Evolutionary conservation across 1,140 invertebrate genomes (phyloP).

Genomic region (Agrilus planipennis): DNA sequence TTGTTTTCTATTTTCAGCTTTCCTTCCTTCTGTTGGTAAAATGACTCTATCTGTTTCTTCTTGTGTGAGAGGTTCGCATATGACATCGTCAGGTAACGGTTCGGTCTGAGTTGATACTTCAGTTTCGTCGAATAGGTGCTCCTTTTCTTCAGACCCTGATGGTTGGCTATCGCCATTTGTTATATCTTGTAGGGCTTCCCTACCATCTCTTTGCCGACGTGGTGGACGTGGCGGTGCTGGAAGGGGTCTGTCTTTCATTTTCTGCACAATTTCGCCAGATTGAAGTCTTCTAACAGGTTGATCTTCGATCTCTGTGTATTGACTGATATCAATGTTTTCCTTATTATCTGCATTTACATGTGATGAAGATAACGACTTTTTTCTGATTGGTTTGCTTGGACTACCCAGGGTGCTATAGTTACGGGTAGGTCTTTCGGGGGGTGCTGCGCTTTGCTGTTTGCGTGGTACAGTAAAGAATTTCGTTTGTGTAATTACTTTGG

Average conservation of each 20-base stretch:
- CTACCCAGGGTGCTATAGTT: slow-evolving; percentile 55
- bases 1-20: too few species aligned
- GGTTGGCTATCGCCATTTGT: slow-evolving; percentile 20
- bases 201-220: slow-evolving; percentile 39
- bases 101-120: slow-evolving; percentile 72
- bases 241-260: slow-evolving; percentile 67
- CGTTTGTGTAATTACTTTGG: too few species aligned
- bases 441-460: slow-evolving; percentile 12
- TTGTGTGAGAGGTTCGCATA: slow-evolving; percentile 48
- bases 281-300: slow-evolving; percentile 44
- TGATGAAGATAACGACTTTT: slow-evolving; percentile 35
- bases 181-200: slow-evolving; percentile 26
- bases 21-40: slow-evolving; percentile 27
- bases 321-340: slow-evolving; percentile 37
- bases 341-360: slow-evolving; percentile 37
- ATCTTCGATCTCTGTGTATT: slow-evolving; percentile 51
- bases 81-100: slow-evolving; percentile 61
- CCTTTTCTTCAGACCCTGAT: slow-evolving; percentile 13
- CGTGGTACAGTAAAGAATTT: slow-evolving; percentile 44
- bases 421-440: slow-evolving; percentile 41
- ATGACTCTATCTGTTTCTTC: slow-evolving; percentile 17
- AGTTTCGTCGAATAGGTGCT: slow-evolving; percentile 39
- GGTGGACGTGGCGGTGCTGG: slow-evolving; percentile 72
- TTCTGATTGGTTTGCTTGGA: slow-evolving; percentile 42
- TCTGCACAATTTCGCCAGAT: slow-evolving; percentile 58